These are phyloP conservation scores for Pogonocherus hispidulus DNA, from an alignment of 2,888 invertebrate species.

Conservation along the genomic window DNA sequence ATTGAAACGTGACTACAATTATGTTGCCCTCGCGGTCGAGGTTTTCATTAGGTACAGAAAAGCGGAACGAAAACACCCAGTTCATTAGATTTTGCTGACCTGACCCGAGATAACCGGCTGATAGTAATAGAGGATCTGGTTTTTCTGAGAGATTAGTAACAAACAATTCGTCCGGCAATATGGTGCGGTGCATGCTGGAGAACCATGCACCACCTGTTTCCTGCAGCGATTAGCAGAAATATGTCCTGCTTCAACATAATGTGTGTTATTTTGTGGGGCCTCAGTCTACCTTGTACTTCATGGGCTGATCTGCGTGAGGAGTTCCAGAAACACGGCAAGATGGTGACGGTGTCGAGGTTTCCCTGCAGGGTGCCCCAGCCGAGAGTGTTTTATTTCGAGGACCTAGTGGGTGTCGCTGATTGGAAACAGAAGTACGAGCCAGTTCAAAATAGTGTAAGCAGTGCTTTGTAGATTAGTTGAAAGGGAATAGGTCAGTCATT, in stretches of 20 bases:
- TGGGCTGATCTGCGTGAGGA: neutral
- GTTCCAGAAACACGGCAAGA: neutral
- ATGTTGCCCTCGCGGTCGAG: too few species aligned
- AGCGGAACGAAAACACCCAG: too few species aligned
- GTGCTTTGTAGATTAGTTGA: neutral
- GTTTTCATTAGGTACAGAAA: too few species aligned
- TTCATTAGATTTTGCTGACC: neutral
- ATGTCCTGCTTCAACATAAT: neutral
- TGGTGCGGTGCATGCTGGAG: neutral
- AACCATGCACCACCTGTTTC: neutral
- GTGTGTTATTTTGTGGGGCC: neutral
- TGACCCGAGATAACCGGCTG: neutral
- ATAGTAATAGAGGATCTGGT: neutral
- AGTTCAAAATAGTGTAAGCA: neutral
- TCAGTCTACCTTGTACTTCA: neutral
- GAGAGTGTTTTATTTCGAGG: constrained; percentile 8
- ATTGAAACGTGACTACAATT: too few species aligned
- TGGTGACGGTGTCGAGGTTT: neutral
- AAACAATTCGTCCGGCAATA: neutral
- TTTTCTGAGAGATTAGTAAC: neutral
- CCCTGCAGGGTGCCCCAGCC: constrained; percentile 11
- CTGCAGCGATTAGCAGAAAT: neutral
- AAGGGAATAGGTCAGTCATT: too few species aligned
- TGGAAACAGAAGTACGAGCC: neutral
- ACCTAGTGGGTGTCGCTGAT: neutral